Percentiles rank a stretch among this genome's conserved stretches.
phyloP scores from a whole-genome alignment of 2,888 invertebrate species.

The Glyphotaelius pellucidus region DNA sequence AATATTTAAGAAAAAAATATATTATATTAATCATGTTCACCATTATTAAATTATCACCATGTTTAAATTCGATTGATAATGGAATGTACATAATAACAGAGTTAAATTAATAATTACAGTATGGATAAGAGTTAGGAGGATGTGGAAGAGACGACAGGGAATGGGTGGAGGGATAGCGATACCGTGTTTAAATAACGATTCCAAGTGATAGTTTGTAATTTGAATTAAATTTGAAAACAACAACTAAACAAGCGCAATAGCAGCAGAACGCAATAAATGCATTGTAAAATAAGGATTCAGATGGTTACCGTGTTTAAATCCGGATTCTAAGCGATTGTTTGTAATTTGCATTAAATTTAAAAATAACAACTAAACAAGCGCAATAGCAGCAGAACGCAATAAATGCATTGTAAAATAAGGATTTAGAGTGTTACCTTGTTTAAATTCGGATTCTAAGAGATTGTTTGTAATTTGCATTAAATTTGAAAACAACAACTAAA shows the following conservation, averaged over 20 bases:
- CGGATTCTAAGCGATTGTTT: neutral
- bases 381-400: neutral
- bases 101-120: constrained; percentile 14
- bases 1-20: constrained; percentile 28
- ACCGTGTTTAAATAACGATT: neutral
- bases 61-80: constrained; percentile 32
- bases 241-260: neutral
- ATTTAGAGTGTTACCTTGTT: neutral
- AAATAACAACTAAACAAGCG: neutral
- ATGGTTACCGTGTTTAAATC: neutral
- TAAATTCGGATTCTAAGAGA: neutral
- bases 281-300: neutral
- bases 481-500: neutral
- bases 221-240: neutral
- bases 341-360: neutral
- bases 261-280: neutral
- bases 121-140: neutral
- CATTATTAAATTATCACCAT: constrained; percentile 3
- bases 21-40: neutral
- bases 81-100: constrained; percentile 27
- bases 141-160: neutral
- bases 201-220: neutral
- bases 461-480: neutral
- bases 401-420: neutral
- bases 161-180: neutral